Percentiles rank a stretch among this genome's conserved stretches.
Evolutionary conservation across 2,888 invertebrate species (phyloP).

Genomic region (Choristoneura rosaceana): DNA sequence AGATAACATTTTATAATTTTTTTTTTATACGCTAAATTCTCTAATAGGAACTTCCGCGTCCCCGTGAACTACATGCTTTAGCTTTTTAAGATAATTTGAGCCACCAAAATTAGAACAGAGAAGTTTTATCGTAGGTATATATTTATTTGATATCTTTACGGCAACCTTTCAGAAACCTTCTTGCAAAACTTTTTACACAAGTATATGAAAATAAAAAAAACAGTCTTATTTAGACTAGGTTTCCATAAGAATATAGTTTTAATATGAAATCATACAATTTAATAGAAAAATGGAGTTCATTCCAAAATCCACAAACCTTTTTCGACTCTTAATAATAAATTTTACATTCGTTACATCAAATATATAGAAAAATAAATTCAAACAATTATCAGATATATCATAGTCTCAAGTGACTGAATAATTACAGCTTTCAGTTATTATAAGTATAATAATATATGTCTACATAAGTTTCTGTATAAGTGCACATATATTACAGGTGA

Average conservation of each 20-base stretch:
- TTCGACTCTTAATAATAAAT: no score
- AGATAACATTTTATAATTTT: not conserved
- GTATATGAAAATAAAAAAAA: slow-evolving; percentile 28
- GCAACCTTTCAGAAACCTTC: no score
- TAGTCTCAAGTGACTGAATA: no score
- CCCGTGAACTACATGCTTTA: slow-evolving; percentile 3
- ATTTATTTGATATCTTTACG: no score
- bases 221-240: slow-evolving; percentile 38
- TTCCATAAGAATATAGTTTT: slow-evolving; percentile 29
- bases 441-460: not conserved
- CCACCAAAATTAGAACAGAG: not conserved
- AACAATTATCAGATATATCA: no score
- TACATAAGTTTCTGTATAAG: not conserved
- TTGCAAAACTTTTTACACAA: not conserved
- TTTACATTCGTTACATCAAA: no score
- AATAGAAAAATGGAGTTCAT: no score
- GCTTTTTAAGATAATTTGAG: slow-evolving; percentile 1
- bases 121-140: no score
- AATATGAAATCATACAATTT: slow-evolving; percentile 1
- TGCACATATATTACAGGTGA: not conserved
- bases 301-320: no score
- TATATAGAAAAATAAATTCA: no score
- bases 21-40: not conserved
- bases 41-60: not conserved
- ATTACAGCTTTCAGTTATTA: no score